Evolutionary conservation across 2,888 invertebrate genomes (phyloP).

Genomic region (Tipula confusa): DNA sequence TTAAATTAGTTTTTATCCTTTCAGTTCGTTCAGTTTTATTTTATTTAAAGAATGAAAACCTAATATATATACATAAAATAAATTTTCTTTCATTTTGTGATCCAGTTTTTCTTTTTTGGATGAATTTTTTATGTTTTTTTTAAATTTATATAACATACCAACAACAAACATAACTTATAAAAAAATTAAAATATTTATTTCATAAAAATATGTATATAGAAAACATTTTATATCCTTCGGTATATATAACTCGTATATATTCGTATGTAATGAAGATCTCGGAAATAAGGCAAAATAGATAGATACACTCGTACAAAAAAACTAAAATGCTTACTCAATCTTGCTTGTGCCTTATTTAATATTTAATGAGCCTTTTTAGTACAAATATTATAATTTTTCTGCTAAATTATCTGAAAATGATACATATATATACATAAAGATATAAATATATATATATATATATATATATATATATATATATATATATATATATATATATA

Average conservation of each 20-base stretch:
- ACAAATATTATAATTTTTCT: background rate
- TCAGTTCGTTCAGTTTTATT: background rate
- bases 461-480: no score
- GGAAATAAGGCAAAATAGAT: background rate
- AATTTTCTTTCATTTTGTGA: background rate
- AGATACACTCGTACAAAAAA: background rate
- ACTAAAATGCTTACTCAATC: background rate
- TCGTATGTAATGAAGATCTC: background rate
- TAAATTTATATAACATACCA: background rate
- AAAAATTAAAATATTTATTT: constrained; percentile 21
- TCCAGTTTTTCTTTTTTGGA: background rate
- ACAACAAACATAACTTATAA: background rate
- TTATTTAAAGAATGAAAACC: background rate
- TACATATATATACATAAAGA: no score
- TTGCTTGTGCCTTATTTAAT: constrained; percentile 12
- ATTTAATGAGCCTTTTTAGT: background rate
- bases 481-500: no score
- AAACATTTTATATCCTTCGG: background rate
- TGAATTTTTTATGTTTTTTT: background rate
- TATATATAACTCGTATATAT: background rate
- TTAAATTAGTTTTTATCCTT: constrained; percentile 25
- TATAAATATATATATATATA: no score
- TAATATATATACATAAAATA: background rate
- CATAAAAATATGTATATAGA: background rate
- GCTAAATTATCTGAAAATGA: background rate